These are phyloP conservation scores for Aleiodes alternator DNA, from an alignment of 2,888 invertebrate species.

Conservation along the genomic window DNA sequence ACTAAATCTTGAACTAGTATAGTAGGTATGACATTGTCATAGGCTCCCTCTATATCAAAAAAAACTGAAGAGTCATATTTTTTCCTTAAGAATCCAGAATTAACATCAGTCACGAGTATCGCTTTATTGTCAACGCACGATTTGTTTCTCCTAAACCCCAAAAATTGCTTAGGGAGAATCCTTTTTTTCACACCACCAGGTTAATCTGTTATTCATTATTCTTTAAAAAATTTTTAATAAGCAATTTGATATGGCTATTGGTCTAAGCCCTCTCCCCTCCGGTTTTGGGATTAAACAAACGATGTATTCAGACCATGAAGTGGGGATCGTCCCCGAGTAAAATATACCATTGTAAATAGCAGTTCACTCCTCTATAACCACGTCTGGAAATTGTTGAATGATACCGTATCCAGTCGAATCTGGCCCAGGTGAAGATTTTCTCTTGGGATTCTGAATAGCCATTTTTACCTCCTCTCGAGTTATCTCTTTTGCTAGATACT, in stretches of 20 bases:
- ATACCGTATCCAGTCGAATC: no score
- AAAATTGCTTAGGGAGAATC: neutral
- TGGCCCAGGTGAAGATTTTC: no score
- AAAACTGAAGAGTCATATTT: conserved; percentile 26
- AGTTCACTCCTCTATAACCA: neutral
- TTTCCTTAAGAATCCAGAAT: neutral
- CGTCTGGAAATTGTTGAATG: neutral
- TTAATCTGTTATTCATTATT: conserved; percentile 7
- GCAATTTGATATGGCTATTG: conserved; percentile 32
- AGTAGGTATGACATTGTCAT: conserved; percentile 34
- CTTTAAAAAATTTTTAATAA: conserved; percentile 26
- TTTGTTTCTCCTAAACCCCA: conserved; percentile 34
- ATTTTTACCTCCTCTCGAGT: no score
- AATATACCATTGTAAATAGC: neutral
- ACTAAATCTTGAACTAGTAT: neutral
- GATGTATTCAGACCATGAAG: conserved; percentile 7
- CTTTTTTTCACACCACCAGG: conserved; percentile 21
- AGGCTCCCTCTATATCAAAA: conserved; percentile 42
- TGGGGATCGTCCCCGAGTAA: neutral
- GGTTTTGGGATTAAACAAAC: conserved; percentile 33
- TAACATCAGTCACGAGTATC: conserved; percentile 17
- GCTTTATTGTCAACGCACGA: conserved; percentile 34
- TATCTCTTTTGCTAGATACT: no score
- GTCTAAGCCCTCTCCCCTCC: conserved; percentile 8
- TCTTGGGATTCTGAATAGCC: no score